A percentile compares a stretch with the other conserved stretches of the same genome.
phyloP scores from a whole-genome alignment of 64 coral and sea anemone genomes.

The Montipora foliosa region DNA sequence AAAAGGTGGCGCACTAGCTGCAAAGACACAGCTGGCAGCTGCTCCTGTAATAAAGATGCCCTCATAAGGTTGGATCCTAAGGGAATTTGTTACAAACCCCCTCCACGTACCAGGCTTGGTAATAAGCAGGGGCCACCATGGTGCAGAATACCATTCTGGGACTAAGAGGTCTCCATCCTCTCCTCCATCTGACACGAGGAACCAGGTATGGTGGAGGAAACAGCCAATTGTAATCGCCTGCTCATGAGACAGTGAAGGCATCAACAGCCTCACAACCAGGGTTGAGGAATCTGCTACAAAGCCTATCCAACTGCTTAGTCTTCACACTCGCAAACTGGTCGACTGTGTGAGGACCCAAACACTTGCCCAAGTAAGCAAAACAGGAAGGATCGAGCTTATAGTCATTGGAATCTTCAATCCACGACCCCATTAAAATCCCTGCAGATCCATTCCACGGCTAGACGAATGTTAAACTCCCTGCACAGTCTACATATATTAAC shows the following conservation, averaged over 20 bases:
- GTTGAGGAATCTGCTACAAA: not conserved
- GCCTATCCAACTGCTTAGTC: constrained; percentile 39
- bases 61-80: constrained; percentile 29
- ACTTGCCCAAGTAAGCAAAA: constrained; percentile 7
- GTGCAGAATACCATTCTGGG: constrained; percentile 45
- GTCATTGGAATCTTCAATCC: constrained; percentile 8
- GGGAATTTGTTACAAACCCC: not conserved
- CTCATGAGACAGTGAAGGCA: constrained; percentile 25
- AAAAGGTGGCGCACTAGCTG: constrained; percentile 8
- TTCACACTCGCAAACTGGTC: constrained; percentile 27
- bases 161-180: constrained; percentile 48
- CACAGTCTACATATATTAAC: constrained; percentile 26
- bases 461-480: constrained; percentile 6
- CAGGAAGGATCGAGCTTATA: not conserved
- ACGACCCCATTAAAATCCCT: constrained; percentile 13
- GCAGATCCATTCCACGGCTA: constrained; percentile 28
- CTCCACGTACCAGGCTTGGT: not conserved
- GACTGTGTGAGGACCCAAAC: constrained; percentile 40
- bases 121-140: constrained; percentile 32
- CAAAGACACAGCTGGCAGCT: constrained; percentile 42
- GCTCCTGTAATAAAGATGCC: constrained; percentile 43
- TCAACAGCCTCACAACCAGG: constrained; percentile 48
- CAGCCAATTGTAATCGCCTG: constrained; percentile 55
- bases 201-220: constrained; percentile 66
- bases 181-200: not conserved